Evolutionary conservation across 2,113 vertebrate genomes (phyloP).

Genomic region (Tragelaphus imberbis): DNA sequence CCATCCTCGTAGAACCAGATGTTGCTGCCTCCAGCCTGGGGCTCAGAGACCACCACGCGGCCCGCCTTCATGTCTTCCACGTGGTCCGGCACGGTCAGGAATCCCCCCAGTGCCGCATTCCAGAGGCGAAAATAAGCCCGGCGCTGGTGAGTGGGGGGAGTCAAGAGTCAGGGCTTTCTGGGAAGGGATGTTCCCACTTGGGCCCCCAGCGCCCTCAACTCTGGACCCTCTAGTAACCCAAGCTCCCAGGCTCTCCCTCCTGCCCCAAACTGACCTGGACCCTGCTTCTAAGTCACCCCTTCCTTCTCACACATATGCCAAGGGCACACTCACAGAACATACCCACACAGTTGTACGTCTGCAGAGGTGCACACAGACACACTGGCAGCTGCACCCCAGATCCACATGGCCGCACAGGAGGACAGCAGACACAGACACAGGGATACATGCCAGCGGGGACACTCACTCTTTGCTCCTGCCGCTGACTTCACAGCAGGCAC

Average conservation of each 20-base stretch:
- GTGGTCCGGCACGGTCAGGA: constrained; percentile 85
- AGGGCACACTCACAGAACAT: neutral
- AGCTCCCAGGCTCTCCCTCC: neutral
- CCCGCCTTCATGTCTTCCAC: constrained; percentile 92
- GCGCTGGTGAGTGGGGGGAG: constrained; percentile 76
- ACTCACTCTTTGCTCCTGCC: neutral
- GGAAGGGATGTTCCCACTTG: neutral
- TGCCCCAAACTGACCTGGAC: neutral
- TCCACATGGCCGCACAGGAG: neutral
- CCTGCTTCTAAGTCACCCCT: neutral
- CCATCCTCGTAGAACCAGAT: constrained; percentile 95
- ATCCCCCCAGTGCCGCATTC: constrained; percentile 83
- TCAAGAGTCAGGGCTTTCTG: constrained; percentile 13
- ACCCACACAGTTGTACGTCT: neutral
- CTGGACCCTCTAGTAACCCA: neutral
- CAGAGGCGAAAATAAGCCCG: constrained; percentile 86
- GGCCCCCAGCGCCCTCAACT: neutral
- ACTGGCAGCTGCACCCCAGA: neutral
- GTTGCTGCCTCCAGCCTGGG: constrained; percentile 82
- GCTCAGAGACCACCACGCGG: constrained; percentile 85
- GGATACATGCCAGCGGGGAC: neutral
- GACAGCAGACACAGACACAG: neutral
- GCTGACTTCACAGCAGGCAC: neutral
- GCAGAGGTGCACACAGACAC: neutral
- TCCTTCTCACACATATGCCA: neutral